Percentiles rank a stretch among this genome's conserved stretches.
Evolutionary conservation across 2,888 invertebrate species (phyloP).

Genomic region (Epinotia nisella): DNA sequence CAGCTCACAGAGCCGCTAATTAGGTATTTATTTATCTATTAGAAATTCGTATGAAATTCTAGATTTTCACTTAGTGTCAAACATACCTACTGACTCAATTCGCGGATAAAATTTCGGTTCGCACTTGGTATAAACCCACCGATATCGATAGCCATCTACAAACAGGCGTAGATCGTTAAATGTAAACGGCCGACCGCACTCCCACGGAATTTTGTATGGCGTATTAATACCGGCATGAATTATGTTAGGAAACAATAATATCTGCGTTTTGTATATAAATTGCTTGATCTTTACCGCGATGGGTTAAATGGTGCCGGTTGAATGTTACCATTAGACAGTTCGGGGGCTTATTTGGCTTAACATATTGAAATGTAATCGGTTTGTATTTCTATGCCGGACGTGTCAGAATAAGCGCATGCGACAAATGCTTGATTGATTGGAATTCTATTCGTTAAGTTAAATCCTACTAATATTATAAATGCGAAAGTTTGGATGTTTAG

Average conservation of each 20-base stretch:
- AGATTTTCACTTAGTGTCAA: too few species aligned
- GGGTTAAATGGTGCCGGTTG: constrained; percentile 18
- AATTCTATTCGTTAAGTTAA: background rate
- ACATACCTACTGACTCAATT: background rate
- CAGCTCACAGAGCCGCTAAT: too few species aligned
- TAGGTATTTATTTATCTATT: too few species aligned
- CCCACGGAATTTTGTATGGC: constrained; percentile 38
- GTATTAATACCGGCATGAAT: constrained; percentile 38
- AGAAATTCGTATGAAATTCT: too few species aligned
- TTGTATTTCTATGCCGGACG: background rate
- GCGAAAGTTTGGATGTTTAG: too few species aligned
- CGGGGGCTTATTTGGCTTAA: background rate
- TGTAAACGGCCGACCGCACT: constrained; percentile 35
- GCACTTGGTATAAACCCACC: constrained; percentile 7
- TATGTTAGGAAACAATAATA: constrained; percentile 39
- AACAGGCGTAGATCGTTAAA: constrained; percentile 39
- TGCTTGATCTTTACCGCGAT: constrained; percentile 28
- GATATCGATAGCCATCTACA: constrained; percentile 36
- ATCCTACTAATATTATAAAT: too few species aligned
- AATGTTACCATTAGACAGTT: constrained; percentile 13
- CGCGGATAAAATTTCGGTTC: constrained; percentile 25
- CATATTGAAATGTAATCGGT: constrained; percentile 4
- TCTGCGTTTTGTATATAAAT: constrained; percentile 32
- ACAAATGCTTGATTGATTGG: background rate
- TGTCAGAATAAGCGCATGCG: background rate